Evolutionary conservation across 2,797 vertebrate genomes (phyloP).

Genomic region (Chanos chanos): DNA sequence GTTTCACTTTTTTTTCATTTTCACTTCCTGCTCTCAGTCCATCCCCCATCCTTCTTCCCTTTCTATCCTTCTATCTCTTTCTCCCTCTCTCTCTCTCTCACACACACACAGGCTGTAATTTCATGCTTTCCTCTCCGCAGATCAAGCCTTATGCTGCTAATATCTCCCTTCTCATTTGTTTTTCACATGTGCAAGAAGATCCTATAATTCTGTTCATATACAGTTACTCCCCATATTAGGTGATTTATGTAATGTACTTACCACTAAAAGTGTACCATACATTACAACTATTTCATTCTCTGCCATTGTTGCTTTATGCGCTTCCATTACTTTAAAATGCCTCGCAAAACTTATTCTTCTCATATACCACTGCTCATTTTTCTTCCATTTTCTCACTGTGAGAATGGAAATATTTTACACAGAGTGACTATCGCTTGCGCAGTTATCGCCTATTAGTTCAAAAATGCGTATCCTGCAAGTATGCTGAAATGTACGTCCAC

Average conservation of each 20-base stretch:
- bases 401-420: too few relatives aligned
- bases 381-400: too few relatives aligned
- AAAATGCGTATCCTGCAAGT: too few relatives aligned
- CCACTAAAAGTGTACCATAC: too few relatives aligned
- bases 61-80: constrained; percentile 44
- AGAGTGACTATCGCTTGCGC: too few relatives aligned
- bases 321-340: too few relatives aligned
- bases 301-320: too few relatives aligned
- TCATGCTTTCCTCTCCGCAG: constrained; percentile 64
- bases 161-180: constrained; percentile 57
- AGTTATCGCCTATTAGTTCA: too few relatives aligned
- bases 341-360: background rate
- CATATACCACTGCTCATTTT: too few relatives aligned
- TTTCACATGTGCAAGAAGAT: constrained; percentile 52
- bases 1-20: constrained; percentile 54
- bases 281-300: too few relatives aligned
- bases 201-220: background rate
- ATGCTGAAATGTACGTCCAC: too few relatives aligned
- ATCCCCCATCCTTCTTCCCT: constrained; percentile 68
- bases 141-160: constrained; percentile 50
- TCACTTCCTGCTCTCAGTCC: constrained; percentile 74
- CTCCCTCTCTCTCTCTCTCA: constrained; percentile 28
- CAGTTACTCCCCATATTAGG: background rate
- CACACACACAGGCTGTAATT: constrained; percentile 60
- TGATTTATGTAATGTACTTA: background rate